Base-by-base conservation (phyloP, 2,888 invertebrate species). In the Drosophila picticornis region DNA sequence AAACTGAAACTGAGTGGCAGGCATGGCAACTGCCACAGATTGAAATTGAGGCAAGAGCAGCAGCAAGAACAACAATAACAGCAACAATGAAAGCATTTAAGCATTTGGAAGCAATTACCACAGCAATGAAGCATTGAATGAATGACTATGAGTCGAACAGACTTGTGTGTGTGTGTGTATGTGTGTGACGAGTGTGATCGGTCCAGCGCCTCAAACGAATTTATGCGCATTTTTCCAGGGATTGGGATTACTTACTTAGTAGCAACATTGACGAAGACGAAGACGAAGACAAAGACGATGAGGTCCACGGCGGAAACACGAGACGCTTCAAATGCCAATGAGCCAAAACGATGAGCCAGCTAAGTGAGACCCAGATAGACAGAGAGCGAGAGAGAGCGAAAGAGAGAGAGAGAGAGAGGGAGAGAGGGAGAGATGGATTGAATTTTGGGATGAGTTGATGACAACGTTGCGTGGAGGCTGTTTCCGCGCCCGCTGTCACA, bases 31-130 rank as follows among this genome's bases (percentile, higher is more conserved):
- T 66, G 75, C 57, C 73, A 56, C 63, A 70, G 48, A 66, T 64
- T 63, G 67, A 55, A 56, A 38, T 50, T 51, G 59, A 56, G 64
- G 43, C 46, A 57, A 34, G 60, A 34, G 29, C 55, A 73, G 31
- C 72, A 68, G 51, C 51, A 64, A 72, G 50, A 66, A 55, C 62
- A 53, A 50, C 65, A 67, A 50, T 32, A 65, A 51, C 57, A 57
- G 32, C 60, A 77, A 75, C 79, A 83, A 81, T 83, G 81, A 78
- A 81, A 80, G 90, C 89, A 83, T 87, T 90, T 90, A 87, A 87
- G 84, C 89, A 90, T 88, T 91, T 88, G 87, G 87, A 86, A 90
- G 90, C 90, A 91, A 90, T 91, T 91, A 91, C 90, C 81, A 75
- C 77, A 77, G 90, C 89, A 91, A 81, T 90, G 89, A 84, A 81